Evolutionary conservation across 2,888 invertebrate species (phyloP), one percentile per base, ranked within the genome.

Genomic region (Zootermopsis nevadensis): DNA sequence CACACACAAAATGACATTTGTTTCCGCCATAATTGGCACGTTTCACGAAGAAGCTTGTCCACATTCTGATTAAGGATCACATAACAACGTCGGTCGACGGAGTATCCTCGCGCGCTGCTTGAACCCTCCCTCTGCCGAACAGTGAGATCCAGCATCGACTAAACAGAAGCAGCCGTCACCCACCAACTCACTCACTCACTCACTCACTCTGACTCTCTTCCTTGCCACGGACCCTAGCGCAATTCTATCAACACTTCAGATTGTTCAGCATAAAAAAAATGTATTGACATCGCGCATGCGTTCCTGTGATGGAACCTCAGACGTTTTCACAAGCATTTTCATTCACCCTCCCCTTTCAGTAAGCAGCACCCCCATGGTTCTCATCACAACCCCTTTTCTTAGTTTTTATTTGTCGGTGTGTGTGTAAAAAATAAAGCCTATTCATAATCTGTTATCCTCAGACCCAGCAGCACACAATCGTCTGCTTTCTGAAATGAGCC

Each of bases 161-260:
- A 33, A 69, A 12, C 69, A 69, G 69, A 19, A 69, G 69, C 69
- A 19, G 10, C 69, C 33, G 19, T 69, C 69, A 22, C 31, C 31
- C 69, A 69, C 33, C 22, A 33, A 19, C 30, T 33, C 69, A 31
- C 33, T 69, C 22, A 69, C 33, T 33, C 69, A 69, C 33, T 33
- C 69, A 19, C 30, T 33, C 69, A 31, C 33, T 69, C 22, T 30
- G 69, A 69, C 33, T 33, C 69, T 2, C 30, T 7, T 33, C 15
- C 69, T 12, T 27, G 0, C 66, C 66, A 22, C 33, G 22, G 22
- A 10, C 69, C 33, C 2, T 31, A 69, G 69, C 69, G 69, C 69
- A 69, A 69, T 69, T 33, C 69, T 33, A 69, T 69, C 69, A 69
- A 33, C 69, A 69, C 69, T 69, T 66, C 69, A 19, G 19, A 69